Evolutionary conservation across 1,140 invertebrate genomes (phyloP), one percentile per base, ranked within the genome.

Genomic region (Aleiodes sp.): DNA sequence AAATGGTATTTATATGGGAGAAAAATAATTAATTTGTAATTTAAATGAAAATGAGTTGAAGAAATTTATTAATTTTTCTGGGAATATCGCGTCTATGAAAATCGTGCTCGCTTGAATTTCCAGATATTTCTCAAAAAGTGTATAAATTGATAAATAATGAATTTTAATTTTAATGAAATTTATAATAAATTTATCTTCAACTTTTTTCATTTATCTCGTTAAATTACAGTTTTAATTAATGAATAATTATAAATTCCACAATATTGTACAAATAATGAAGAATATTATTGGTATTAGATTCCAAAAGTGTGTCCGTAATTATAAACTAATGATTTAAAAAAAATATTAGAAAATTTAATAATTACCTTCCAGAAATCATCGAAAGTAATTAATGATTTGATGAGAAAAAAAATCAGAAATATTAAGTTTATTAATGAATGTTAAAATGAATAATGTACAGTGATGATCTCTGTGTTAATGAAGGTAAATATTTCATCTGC

Each of bases 251-350:
- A 10, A 57, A 65, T 65, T 65, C 52, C 56, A 67, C 33, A 37
- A 67, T 67, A 29, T 67, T 60, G 65, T 67, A 67, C 65, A 65
- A 60, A 60, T 28, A 67, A 56, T 43, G n/a, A n/a, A n/a, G 33
- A 31, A 60, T 65, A 65, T 10, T 4, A 62, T 62, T 33, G 60
- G 39, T 46, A 52, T 46, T 56, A 65, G 28, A 65, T 52, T 46
- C 31, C 37, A 37, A 28, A 46, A 7, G 7, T 56, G 33, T 33
- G 31, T 62, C 10, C 60, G 26, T 26, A 29, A 56, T 65, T 16
- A 24, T 41, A 28, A 52, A 41, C 52, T 19, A 46, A 33, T 57
- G 52, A 26, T 26, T 19, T 57, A 52, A 52, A 21, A 52, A 21
- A 12, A n/a, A 52, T 9, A 21, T 57, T 57, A 21, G 19, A 57